phyloP scores from a whole-genome alignment of 2,113 vertebrate genomes.

The Progne subis region DNA sequence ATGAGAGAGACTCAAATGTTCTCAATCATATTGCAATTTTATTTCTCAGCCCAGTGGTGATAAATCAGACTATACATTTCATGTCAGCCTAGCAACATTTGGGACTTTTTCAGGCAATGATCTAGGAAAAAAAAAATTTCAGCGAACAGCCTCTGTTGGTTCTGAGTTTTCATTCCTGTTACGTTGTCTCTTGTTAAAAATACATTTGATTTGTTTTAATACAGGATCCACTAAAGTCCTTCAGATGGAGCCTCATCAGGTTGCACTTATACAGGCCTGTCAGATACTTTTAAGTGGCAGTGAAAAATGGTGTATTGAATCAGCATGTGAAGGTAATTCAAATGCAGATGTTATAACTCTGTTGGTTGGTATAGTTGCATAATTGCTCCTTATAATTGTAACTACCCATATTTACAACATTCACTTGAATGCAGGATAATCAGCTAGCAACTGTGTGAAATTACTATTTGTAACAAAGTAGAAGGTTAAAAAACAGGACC shows the following conservation, averaged over 20 bases:
- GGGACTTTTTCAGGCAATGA: not conserved
- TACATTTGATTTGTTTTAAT: not conserved
- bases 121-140: not conserved
- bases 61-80: not conserved
- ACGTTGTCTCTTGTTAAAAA: not conserved
- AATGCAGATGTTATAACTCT: not conserved
- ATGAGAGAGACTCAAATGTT: not conserved
- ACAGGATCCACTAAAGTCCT: not conserved
- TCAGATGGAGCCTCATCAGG: not conserved
- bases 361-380: not conserved
- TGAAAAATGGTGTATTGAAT: not conserved
- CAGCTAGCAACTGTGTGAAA: not conserved
- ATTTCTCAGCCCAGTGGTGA: not conserved
- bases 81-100: not conserved
- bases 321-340: not conserved
- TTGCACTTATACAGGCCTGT: not conserved
- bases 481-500: not conserved
- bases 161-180: not conserved
- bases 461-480: not conserved
- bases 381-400: constrained; percentile 1
- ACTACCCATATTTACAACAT: not conserved
- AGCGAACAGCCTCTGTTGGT: not conserved
- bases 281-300: not conserved
- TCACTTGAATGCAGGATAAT: not conserved
- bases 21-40: not conserved